phyloP scores from a whole-genome alignment of 2,113 vertebrate species.

The Syngnathus floridae region DNA sequence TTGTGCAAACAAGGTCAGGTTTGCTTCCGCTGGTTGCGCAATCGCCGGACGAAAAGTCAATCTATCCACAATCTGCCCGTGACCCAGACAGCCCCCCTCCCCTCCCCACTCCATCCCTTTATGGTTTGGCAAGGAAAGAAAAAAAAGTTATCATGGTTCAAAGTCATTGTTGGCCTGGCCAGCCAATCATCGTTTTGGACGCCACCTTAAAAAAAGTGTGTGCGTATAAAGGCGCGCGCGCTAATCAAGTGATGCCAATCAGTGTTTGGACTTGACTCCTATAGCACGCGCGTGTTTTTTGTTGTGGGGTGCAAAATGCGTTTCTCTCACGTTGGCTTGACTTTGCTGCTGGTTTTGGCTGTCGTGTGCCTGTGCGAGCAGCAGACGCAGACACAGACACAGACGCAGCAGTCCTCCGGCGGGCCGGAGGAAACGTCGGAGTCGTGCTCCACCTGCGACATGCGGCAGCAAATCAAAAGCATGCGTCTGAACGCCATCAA shows the following conservation, averaged over 20 bases:
- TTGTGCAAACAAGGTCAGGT: neutral
- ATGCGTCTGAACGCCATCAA: conserved; percentile 95
- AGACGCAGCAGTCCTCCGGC: conserved; percentile 65
- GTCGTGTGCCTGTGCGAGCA: conserved; percentile 77
- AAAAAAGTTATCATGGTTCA: conserved; percentile 77
- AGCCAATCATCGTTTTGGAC: conserved; percentile 93
- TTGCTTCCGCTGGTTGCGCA: conserved; percentile 17
- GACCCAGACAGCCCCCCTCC: neutral
- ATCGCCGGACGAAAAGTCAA: conserved; percentile 16
- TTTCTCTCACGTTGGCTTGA: conserved; percentile 61
- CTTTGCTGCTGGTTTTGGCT: conserved; percentile 77
- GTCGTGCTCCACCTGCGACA: conserved; percentile 85
- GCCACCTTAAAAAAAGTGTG: conserved; percentile 71
- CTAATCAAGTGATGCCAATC: conserved; percentile 84
- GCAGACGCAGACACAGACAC: conserved; percentile 69
- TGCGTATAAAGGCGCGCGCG: conserved; percentile 94
- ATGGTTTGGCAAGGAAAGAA: conserved; percentile 69
- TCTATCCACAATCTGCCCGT: conserved; percentile 27
- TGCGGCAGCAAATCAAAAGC: conserved; percentile 90
- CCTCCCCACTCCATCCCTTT: conserved; percentile 36
- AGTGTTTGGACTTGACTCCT: conserved; percentile 78
- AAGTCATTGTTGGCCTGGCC: conserved; percentile 86
- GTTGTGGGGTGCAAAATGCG: conserved; percentile 74
- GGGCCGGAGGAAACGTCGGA: conserved; percentile 73
- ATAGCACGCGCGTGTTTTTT: conserved; percentile 18